Conservation (phyloP, 2,888 invertebrate genomes). For the Netelia virgata region DNA sequence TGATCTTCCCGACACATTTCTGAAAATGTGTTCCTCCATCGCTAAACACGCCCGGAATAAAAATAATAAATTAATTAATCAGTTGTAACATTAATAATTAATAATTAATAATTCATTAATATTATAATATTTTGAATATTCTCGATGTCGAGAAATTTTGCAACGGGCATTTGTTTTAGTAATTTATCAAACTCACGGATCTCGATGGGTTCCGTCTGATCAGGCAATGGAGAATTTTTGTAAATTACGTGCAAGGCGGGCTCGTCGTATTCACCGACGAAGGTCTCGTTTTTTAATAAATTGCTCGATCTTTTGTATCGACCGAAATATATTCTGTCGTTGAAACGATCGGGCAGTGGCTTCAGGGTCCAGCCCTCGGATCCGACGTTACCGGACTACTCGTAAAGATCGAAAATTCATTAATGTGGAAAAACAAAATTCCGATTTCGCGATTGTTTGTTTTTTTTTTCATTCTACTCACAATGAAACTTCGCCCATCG, state of each 20-base stretch:
- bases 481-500: slow-evolving; percentile 29
- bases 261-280: slow-evolving; percentile 19
- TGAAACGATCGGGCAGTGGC: slow-evolving; percentile 61
- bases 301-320: slow-evolving; percentile 24
- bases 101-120: background rate
- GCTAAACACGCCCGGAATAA: background rate
- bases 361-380: slow-evolving; percentile 45
- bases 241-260: slow-evolving; percentile 59
- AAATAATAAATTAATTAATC: background rate
- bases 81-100: background rate
- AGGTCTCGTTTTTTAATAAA: background rate
- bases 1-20: background rate
- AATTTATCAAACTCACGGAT: slow-evolving; percentile 29
- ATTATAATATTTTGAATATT: too few relatives aligned
- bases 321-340: background rate
- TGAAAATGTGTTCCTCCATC: background rate
- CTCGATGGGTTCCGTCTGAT: slow-evolving; percentile 2
- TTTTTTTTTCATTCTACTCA: slow-evolving; percentile 27
- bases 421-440: background rate
- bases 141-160: too few relatives aligned
- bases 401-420: background rate
- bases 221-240: slow-evolving; percentile 31
- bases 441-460: too few relatives aligned
- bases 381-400: slow-evolving; percentile 54
- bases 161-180: too few relatives aligned